Evolutionary conservation across 2,113 vertebrate species (phyloP), one percentile per base, ranked within the genome.

Genomic region (Poeciliopsis turrubarensis): DNA sequence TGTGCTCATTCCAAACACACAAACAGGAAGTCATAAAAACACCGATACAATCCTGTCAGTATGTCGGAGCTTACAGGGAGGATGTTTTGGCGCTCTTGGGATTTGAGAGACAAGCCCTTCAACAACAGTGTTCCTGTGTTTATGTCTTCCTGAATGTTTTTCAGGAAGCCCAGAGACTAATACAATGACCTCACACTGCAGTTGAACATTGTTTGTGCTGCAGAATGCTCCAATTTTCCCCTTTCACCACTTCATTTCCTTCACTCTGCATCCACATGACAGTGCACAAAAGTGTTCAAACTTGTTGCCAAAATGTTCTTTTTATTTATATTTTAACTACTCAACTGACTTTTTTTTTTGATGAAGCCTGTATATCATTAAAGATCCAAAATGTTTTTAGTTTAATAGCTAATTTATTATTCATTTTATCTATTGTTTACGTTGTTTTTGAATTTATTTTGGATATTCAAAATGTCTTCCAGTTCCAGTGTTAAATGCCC

Each of bases 1-100:
- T 62, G 47, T 65, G 25, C 62, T 77, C 62, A 57, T 25, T 25
- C 7, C 17, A 32, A 19, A 51, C 30, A 34, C 34, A 76, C 61
- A 81, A 82, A 74, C 73, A 82, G 71, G 81, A 84, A 68, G 79
- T 82, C 72, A 72, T 76, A 31, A 74, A 83, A 72, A 25, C 70
- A 39, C 68, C 25, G 2, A 51, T 25, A 54, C 41, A 19, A 44
- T 54, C 26, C 29, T 47, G 26, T 3, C 26, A 54, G 34, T 68
- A n/a, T 61, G 65, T 61, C 29, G 19, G 5, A 26, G 37, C 12
- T 60, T 2, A 30, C 26, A 30, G 6, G 39, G 34, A 69, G 78
- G 69, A 71, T 25, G 22, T n/a, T 12, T 37, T 3, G 47, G 15
- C 61, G 37, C 30, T n/a, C 25, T 6, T 34, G 22, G 47, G 31